Base-by-base conservation (phyloP, 2,888 invertebrate species). In the Allophyes oxyacanthae region DNA sequence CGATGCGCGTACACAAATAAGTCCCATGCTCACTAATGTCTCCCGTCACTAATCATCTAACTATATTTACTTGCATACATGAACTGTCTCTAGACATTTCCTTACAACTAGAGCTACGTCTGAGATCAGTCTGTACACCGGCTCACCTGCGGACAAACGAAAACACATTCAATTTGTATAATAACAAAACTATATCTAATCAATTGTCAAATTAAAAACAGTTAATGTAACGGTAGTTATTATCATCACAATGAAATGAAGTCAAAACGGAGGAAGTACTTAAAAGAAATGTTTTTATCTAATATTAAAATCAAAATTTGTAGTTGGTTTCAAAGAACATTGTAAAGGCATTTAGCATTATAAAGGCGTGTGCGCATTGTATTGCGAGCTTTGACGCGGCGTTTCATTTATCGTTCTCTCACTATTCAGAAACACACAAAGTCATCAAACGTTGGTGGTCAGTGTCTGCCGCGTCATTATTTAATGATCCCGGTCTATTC, bases 21-120 rank as follows among this genome's bases (percentile, higher is more conserved):
- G 68, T 67, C 64, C 62, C 58, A 41, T 51, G 65, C 41, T 58
- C 77, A 72, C 77, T 77, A 72, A 67, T 52, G 48, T 60, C 61
- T 53, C 63, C 67, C 70, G 34, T 66, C 66, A 75, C 66, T 83
- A 83, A 78, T 83, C 78, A 79, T 81, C 83, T 88, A 87, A 80
- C 75, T 78, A 84, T 70, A n/a, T 79, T 77, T 79, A 83, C 63
- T 77, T 84, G 77, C 80, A 77, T 78, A 84, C 82, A 85, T 72
- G 74, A 81, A 86, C 69, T 84, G 86, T 85, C 84, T 84, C 85
- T 88, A 88, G 80, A 71, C 74, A 64, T 78, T 83, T 83, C 64
- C 82, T 86, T 86, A 88, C 61, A 84, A 84, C 85, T 89, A 87
- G 82, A 83, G 80, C 83, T 87, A 84, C 74, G 70, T 79, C 67